phyloP scores from a whole-genome alignment of 1,140 invertebrate genomes.

The Nebria ingens region DNA sequence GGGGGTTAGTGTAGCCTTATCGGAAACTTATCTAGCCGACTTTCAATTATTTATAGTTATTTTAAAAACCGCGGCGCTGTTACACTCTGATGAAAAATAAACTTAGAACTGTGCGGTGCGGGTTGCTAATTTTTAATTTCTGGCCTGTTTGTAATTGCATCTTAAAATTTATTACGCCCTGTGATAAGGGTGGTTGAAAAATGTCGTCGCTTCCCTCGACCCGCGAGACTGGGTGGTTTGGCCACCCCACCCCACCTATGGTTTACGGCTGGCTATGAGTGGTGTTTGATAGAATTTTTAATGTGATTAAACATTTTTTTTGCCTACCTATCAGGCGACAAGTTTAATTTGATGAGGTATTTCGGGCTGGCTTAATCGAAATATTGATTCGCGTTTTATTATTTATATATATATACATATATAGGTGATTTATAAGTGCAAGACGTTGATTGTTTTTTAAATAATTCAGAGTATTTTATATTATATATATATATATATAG shows the following conservation, averaged over 20 bases:
- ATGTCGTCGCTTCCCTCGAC: not conserved
- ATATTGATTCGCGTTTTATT: no score
- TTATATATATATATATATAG: no score
- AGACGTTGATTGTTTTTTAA: no score
- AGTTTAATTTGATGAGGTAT: no score
- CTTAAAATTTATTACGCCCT: conserved; percentile 5
- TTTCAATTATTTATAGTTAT: conserved; percentile 10
- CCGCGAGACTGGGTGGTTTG: no score
- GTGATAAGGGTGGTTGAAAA: conserved; percentile 6
- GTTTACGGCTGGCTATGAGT: not conserved
- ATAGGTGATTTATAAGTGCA: no score
- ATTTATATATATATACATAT: no score
- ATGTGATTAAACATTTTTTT: conserved; percentile 7
- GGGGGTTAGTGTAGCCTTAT: not conserved
- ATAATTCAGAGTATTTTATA: no score
- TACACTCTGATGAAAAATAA: conserved; percentile 2
- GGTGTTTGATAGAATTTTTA: not conserved
- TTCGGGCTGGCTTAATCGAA: no score
- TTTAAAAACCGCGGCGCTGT: conserved; percentile 1
- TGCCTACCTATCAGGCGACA: no score
- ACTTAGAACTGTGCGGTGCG: not conserved
- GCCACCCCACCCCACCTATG: not conserved
- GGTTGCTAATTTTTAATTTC: conserved; percentile 7
- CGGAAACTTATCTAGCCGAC: not conserved
- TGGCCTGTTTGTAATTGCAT: not conserved